Evolutionary conservation across 2,797 vertebrate species (phyloP), one percentile per base, ranked within the genome.

Genomic region (Hafferia zeledoni): DNA sequence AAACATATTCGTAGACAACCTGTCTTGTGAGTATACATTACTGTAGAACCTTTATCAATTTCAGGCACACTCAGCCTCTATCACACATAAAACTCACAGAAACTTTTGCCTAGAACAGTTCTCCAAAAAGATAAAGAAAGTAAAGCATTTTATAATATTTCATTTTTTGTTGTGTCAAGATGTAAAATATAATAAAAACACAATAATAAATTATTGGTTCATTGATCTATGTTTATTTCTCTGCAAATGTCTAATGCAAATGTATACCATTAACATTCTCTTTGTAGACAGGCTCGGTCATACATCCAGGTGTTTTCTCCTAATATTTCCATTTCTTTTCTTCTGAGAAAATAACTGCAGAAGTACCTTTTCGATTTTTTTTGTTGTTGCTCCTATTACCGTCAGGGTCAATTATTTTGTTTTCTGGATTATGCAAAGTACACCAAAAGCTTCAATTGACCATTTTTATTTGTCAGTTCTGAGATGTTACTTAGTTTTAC

Each of bases 41-140:
- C 85, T 96, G 85, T 65, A 94, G 90, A 94, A 89, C 53, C 55
- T 97, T 96, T 97, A 96, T 97, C 95, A 97, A 88, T 97, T 97
- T 96, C 90, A 96, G 93, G 92, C 95, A 97, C 55, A 75, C 65
- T 96, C 87, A 72, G 55, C 83, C 83, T 94, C 90, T 89, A 92
- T 53, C 87, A 91, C 85, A 72, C 56, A 74, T 96, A 97, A 96
- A 97, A 94, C 68, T 95, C 88, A 82, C 12, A 91, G 57, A 87
- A 96, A 94, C 37, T 55, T 97, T 96, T 95, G n/a, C 78, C 56
- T 94, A 89, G 60, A 91, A 93, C 47, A 68, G 39, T 87, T 95
- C 89, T 81, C 86, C 18, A 61, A 87, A 96, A 94, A 88, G 64
- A 68, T 39, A 20, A 95, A 94, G 55, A 89, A 92, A 18, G 33